These are phyloP conservation scores for Leptoteleia sp. DNA, from an alignment of 1,140 invertebrate species.

Conservation along the genomic window DNA sequence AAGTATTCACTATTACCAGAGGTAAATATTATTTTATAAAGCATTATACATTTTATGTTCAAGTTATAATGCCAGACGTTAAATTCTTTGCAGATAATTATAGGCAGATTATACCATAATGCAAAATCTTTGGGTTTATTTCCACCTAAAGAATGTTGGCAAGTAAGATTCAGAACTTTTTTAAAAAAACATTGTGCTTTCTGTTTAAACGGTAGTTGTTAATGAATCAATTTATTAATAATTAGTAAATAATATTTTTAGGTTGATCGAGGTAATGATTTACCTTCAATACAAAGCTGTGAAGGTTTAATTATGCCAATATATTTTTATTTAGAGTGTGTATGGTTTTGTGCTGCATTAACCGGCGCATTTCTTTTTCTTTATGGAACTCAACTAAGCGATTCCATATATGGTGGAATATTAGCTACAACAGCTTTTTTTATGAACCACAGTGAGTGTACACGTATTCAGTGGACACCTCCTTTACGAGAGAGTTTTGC, in stretches of 20 bases:
- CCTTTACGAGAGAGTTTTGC: slow-evolving; percentile 91
- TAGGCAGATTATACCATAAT: slow-evolving; percentile 82
- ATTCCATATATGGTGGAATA: slow-evolving; percentile 86
- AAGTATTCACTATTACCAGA: slow-evolving; percentile 92
- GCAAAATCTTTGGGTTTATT: slow-evolving; percentile 78
- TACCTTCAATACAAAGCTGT: slow-evolving; percentile 87
- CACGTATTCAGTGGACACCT: slow-evolving; percentile 91
- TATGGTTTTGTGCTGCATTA: slow-evolving; percentile 85
- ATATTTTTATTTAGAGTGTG: slow-evolving; percentile 88
- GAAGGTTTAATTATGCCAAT: slow-evolving; percentile 88
- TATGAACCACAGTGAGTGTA: slow-evolving; percentile 90
- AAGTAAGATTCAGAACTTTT: slow-evolving; percentile 71
- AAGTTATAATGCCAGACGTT: too few species aligned
- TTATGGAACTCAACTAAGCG: slow-evolving; percentile 84
- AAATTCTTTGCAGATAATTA: slow-evolving; percentile 79
- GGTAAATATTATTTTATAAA: slow-evolving; percentile 80
- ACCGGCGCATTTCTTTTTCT: slow-evolving; percentile 85
- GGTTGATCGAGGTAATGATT: slow-evolving; percentile 84
- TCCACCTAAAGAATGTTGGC: slow-evolving; percentile 74
- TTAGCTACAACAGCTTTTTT: slow-evolving; percentile 87
- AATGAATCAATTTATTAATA: too few species aligned
- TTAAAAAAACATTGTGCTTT: too few species aligned
- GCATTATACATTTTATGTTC: too few species aligned
- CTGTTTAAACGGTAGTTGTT: too few species aligned
- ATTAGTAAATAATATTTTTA: too few species aligned